Base-by-base conservation (phyloP, 2,888 invertebrate species). In the Pollenia amentaria region DNA sequence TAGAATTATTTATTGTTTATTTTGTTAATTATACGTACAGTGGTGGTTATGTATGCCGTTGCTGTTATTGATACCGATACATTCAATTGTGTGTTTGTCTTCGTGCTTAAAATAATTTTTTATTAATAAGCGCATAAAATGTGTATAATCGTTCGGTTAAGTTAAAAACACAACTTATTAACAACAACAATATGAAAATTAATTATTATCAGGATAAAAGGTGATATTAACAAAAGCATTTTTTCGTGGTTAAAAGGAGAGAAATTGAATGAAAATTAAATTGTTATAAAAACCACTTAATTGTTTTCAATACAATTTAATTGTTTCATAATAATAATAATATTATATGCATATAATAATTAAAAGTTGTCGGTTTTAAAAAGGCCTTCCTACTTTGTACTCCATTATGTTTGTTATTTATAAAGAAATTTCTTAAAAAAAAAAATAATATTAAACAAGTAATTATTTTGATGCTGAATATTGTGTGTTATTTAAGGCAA, bases 201-300 rank as follows among this genome's bases (percentile, higher is more conserved):
- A 69, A 60, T 78, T 77, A 67, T 67, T 67, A 38, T 57, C 10
- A 4, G 16, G 1, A 46, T n/a, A 77, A 67, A 44, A 67, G 29
- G 12, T 76, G 29, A 57, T 16, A 12, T 53, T 57, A 38, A 40
- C 46, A 46, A 67, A 55, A 67, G 14, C 10, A 65, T 18, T 48
- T 40, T 48, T 48, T 57, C 21, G 14, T 60, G 8, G n/a, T 48
- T 4, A 48, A 38, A 76, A 53, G 11, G 7, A 10, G 18, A 16
- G 10, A 29, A 46, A 78, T 16, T 11, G 40, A 40, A 38, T 40
- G 10, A 64, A 75, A 64, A 73, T 44, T 6, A 57, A 60, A 38
- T 48, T 16, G 12, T 55, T 16, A 44, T 42, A 44, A 72, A 72
- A 38, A 4, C 42, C 57, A 60, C 12, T 60, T 38, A 12, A 57